Percentiles rank a stretch among this genome's conserved stretches.
phyloP scores from a whole-genome alignment of 2,888 invertebrate genomes.

The Halocaridina rubra region DNA sequence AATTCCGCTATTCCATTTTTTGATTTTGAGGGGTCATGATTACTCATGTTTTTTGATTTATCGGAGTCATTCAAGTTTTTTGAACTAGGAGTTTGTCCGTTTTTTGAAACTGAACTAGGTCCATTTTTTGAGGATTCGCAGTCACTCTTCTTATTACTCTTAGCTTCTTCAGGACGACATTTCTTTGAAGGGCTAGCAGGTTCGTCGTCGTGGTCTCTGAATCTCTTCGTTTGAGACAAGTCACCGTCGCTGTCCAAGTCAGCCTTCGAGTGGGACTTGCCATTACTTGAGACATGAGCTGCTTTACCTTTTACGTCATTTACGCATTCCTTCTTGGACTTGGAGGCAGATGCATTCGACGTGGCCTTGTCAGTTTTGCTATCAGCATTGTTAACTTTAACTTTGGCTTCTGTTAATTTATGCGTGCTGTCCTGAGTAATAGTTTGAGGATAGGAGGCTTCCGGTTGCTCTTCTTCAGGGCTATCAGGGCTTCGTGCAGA shows the following conservation, averaged over 20 bases:
- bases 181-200: conserved; percentile 55
- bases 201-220: conserved; percentile 42
- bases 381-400: not conserved
- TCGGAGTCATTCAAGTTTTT: conserved; percentile 28
- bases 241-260: conserved; percentile 27
- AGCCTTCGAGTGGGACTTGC: not conserved
- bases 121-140: conserved; percentile 20
- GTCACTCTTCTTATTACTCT: not conserved
- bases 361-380: not conserved
- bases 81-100: conserved; percentile 21
- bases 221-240: conserved; percentile 15
- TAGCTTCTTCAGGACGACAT: conserved; percentile 40
- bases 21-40: conserved; percentile 16
- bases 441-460: not conserved
- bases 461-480: conserved; percentile 38
- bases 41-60: conserved; percentile 33
- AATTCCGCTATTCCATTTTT: conserved; percentile 25
- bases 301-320: not conserved
- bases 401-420: not conserved
- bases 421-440: not conserved
- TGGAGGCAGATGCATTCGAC: not conserved
- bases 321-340: not conserved
- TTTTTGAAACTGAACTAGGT: conserved; percentile 22
- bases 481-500: conserved; percentile 50
- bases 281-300: not conserved